phyloP scores from a whole-genome alignment of 2,797 vertebrate genomes.

The Megalops cyprinoides region DNA sequence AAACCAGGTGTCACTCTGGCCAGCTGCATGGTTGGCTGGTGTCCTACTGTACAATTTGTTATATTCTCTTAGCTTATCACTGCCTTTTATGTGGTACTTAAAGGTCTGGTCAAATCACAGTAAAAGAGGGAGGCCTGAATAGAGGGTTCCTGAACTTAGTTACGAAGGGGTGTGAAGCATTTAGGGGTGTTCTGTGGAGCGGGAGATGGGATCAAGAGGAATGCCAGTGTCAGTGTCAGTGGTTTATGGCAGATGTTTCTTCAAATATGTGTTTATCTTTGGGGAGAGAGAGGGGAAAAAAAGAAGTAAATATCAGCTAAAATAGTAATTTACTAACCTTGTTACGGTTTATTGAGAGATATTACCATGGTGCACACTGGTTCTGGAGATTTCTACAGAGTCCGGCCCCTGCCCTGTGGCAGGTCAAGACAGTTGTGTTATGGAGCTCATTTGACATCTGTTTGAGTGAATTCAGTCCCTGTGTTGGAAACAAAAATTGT shows the following conservation, averaged over 20 bases:
- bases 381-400: conserved; percentile 32
- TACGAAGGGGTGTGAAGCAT: too few relatives aligned
- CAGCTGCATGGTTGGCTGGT: neutral
- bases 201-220: neutral
- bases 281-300: neutral
- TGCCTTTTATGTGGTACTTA: neutral
- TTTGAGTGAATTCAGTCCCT: too few relatives aligned
- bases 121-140: too few relatives aligned
- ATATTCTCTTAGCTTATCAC: neutral
- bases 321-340: conserved; percentile 36
- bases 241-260: conserved; percentile 9
- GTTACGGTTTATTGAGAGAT: conserved; percentile 47
- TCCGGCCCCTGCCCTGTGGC: conserved; percentile 44
- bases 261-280: conserved; percentile 27
- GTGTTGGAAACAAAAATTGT: too few relatives aligned
- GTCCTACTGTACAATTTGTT: neutral
- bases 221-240: neutral
- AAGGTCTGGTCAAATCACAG: neutral
- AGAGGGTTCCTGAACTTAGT: too few relatives aligned
- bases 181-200: too few relatives aligned
- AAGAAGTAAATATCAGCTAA: neutral
- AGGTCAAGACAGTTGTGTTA: neutral
- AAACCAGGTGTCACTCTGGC: neutral
- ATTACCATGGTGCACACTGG: too few relatives aligned
- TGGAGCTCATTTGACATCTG: too few relatives aligned